Evolutionary conservation across 2,113 vertebrate species (phyloP).

Genomic region (Anhinga rufa): DNA sequence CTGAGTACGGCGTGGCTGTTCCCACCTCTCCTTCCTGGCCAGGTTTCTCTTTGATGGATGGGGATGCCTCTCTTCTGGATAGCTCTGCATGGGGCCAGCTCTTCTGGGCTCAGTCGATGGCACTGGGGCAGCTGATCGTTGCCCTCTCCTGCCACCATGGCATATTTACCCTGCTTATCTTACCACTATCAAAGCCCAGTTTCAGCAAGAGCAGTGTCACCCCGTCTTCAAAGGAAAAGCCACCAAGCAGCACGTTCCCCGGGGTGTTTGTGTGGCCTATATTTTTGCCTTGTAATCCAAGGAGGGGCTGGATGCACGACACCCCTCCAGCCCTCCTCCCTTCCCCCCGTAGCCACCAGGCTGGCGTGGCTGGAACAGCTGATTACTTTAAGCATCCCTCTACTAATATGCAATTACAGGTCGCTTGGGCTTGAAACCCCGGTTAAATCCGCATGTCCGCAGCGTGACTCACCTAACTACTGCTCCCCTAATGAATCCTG

Average conservation of each 20-base stretch:
- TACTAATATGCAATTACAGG: slow-evolving; percentile 21
- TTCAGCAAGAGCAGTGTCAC: slow-evolving; percentile 31
- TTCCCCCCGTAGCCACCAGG: not conserved
- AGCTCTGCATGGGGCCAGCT: fast-evolving
- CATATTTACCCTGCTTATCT: slow-evolving; percentile 50
- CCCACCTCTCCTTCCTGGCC: not conserved
- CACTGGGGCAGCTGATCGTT: not conserved
- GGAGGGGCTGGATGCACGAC: not conserved
- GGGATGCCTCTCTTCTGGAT: not conserved
- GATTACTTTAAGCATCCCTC: slow-evolving; percentile 37
- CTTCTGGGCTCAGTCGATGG: not conserved
- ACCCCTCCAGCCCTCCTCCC: slow-evolving; percentile 20
- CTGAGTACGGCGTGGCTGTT: not conserved
- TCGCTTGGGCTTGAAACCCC: slow-evolving; percentile 25
- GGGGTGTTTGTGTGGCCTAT: not conserved
- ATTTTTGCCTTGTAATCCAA: slow-evolving; percentile 15
- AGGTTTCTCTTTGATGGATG: not conserved
- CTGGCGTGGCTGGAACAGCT: not conserved
- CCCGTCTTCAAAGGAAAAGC: slow-evolving; percentile 12
- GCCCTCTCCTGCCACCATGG: not conserved
- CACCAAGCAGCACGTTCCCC: not conserved
- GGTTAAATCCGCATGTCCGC: not conserved
- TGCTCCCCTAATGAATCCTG: not conserved
- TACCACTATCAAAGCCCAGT: not conserved
- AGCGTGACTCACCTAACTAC: slow-evolving; percentile 25